Evolutionary conservation across 2,797 vertebrate genomes (phyloP).

Genomic region (Sebastes flavidus): DNA sequence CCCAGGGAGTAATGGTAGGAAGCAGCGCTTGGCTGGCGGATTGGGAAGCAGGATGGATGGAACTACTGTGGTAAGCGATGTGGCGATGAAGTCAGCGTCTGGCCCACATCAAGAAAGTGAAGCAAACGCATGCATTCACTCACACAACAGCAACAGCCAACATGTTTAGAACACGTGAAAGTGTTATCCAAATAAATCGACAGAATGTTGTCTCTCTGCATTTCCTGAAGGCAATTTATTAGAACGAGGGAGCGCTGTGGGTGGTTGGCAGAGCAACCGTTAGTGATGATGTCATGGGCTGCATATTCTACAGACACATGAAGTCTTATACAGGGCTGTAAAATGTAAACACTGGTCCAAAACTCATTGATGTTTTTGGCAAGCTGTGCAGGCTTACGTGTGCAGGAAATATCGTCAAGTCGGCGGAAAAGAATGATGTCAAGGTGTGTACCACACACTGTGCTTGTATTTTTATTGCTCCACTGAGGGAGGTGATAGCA

Average conservation of each 20-base stretch:
- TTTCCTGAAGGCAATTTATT: slow-evolving; percentile 16
- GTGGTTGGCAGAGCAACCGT: slow-evolving; percentile 49
- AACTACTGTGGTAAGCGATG: slow-evolving; percentile 74
- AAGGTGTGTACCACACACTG: slow-evolving; percentile 57
- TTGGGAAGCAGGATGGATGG: slow-evolving; percentile 74
- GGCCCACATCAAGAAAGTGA: slow-evolving; percentile 64
- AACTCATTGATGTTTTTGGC: slow-evolving; percentile 66
- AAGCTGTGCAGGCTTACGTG: slow-evolving; percentile 39
- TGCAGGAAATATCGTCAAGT: slow-evolving; percentile 60
- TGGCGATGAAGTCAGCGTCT: slow-evolving; percentile 80
- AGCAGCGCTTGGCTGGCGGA: slow-evolving; percentile 69
- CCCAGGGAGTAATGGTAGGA: slow-evolving; percentile 70
- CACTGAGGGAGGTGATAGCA: slow-evolving; percentile 32
- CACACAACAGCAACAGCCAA: slow-evolving; percentile 58
- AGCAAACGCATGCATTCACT: slow-evolving; percentile 42
- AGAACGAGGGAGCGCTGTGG: slow-evolving; percentile 17
- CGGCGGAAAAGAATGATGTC: slow-evolving; percentile 63
- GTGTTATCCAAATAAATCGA: slow-evolving; percentile 11
- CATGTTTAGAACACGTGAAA: slow-evolving; percentile 56
- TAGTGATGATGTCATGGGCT: slow-evolving; percentile 59
- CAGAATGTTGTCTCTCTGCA: slow-evolving; percentile 13
- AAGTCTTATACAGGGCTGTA: slow-evolving; percentile 40
- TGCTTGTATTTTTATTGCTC: slow-evolving; percentile 53
- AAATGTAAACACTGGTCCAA: slow-evolving; percentile 59
- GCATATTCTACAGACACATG: slow-evolving; percentile 40